These are phyloP conservation scores for Nothobranchius furzeri DNA, from an alignment of 2,113 vertebrate genomes.

Conservation along the genomic window DNA sequence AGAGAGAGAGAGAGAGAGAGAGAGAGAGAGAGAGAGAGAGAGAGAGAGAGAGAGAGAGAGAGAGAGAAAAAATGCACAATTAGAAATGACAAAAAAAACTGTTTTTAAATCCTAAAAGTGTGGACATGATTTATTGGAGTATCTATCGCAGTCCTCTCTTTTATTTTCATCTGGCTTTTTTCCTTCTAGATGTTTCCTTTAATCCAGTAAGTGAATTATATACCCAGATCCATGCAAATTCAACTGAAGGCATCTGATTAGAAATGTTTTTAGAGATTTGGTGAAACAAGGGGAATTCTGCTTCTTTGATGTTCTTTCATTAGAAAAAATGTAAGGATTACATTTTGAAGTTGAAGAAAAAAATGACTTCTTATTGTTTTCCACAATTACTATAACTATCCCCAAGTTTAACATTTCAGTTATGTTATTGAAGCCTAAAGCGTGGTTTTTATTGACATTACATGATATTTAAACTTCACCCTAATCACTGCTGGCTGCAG, in stretches of 20 bases:
- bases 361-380: neutral
- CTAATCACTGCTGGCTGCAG: slow-evolving; percentile 24
- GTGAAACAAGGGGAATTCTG: neutral
- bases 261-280: neutral
- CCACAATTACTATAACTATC: neutral
- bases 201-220: too few relatives aligned
- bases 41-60: too few relatives aligned
- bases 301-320: too few relatives aligned
- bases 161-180: too few relatives aligned
- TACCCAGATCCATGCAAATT: too few relatives aligned
- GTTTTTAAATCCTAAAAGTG: slow-evolving; percentile 5
- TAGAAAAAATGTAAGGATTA: too few relatives aligned
- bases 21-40: too few relatives aligned
- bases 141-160: too few relatives aligned
- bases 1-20: too few relatives aligned
- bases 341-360: neutral
- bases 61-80: too few relatives aligned
- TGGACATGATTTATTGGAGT: too few relatives aligned
- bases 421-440: slow-evolving; percentile 12
- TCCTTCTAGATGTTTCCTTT: too few relatives aligned
- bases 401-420: neutral
- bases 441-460: neutral
- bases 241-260: neutral
- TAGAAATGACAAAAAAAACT: neutral
- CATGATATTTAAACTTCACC: slow-evolving; percentile 9